Evolutionary conservation across 2,113 vertebrate genomes (phyloP).

Genomic region (Tiliqua scincoides): DNA sequence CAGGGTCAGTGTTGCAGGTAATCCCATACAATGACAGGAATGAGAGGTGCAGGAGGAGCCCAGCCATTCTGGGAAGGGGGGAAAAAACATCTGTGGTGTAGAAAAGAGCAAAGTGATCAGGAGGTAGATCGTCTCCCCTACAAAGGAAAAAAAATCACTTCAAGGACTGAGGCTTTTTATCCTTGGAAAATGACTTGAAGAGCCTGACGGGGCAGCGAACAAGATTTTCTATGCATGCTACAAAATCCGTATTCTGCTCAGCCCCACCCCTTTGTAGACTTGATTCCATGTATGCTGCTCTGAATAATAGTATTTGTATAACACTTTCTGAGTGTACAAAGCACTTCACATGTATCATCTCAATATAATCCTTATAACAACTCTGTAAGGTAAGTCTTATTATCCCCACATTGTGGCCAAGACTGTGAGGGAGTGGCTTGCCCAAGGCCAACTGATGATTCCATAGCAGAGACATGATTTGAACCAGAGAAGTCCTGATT

Average conservation of each 20-base stretch:
- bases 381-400: no score
- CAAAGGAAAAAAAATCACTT: not conserved
- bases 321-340: no score
- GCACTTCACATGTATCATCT: no score
- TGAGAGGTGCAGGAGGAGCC: not conserved
- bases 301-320: not conserved
- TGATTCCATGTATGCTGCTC: not conserved
- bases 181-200: not conserved
- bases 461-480: no score
- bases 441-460: no score
- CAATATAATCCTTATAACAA: no score
- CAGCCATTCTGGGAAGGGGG: not conserved
- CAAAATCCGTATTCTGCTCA: not conserved
- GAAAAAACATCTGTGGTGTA: not conserved
- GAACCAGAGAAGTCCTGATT: no score
- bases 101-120: not conserved
- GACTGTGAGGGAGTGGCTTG: no score
- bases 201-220: no score
- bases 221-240: not conserved
- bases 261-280: not conserved
- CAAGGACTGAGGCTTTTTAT: not conserved
- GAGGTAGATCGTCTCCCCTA: not conserved
- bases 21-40: not conserved
- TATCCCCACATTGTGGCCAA: no score
- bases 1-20: not conserved